Evolutionary conservation across 2,888 invertebrate species (phyloP).

Genomic region (Rosalia funebris): DNA sequence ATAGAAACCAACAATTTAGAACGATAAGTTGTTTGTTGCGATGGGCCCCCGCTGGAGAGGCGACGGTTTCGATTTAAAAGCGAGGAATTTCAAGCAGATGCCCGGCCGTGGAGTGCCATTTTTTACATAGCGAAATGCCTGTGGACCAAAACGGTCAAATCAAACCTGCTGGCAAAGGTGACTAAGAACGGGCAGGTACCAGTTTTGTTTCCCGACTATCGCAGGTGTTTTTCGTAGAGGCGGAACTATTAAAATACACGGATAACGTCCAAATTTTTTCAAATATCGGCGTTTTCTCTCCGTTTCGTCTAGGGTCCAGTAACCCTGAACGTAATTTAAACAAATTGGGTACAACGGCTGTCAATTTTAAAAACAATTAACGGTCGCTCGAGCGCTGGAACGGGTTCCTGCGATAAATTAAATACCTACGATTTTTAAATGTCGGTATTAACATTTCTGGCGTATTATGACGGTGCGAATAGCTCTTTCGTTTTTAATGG

Average conservation of each 20-base stretch:
- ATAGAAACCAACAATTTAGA: conserved; percentile 28
- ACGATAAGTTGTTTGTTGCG: background rate
- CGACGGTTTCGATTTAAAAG: conserved; percentile 2
- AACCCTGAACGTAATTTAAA: background rate
- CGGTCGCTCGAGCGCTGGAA: conserved; percentile 1
- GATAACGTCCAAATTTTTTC: too few species aligned
- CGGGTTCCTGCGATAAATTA: background rate
- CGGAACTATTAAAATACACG: conserved; percentile 14
- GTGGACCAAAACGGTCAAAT: conserved; percentile 43
- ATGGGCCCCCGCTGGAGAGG: background rate
- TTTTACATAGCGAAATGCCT: conserved; percentile 39
- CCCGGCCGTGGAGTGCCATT: conserved; percentile 18
- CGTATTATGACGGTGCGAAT: too few species aligned
- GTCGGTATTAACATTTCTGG: too few species aligned
- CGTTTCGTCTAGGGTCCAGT: background rate
- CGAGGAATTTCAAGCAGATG: conserved; percentile 6
- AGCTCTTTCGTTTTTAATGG: too few species aligned
- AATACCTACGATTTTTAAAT: too few species aligned
- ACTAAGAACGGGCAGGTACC: conserved; percentile 35
- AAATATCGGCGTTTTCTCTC: too few species aligned
- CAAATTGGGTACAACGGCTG: conserved; percentile 14
- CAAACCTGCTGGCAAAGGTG: conserved; percentile 43
- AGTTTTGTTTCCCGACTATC: conserved; percentile 15
- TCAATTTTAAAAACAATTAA: conserved; percentile 22
- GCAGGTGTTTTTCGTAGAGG: conserved; percentile 25